A percentile compares a stretch with the other conserved stretches of the same genome.
phyloP scores from a whole-genome alignment of 1,140 invertebrate species.

The Drosophila pectinifera region DNA sequence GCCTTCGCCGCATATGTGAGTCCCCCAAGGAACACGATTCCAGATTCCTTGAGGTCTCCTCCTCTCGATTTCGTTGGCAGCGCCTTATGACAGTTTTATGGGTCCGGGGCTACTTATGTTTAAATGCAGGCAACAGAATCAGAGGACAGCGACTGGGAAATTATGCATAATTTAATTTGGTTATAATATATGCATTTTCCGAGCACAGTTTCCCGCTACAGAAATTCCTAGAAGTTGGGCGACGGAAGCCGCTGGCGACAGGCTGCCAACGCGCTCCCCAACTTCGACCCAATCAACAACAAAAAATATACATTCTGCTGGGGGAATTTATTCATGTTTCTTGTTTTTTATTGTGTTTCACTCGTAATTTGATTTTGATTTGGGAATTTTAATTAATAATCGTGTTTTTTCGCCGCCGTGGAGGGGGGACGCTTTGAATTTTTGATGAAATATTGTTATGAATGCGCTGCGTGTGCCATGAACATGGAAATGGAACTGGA shows the following conservation, averaged over 20 bases:
- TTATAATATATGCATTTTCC: conserved; percentile 75
- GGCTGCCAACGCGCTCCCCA: conserved; percentile 37
- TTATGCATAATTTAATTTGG: conserved; percentile 75
- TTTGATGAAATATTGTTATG: conserved; percentile 60
- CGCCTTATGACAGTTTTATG: conserved; percentile 78
- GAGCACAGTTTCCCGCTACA: conserved; percentile 46
- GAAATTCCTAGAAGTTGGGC: conserved; percentile 63
- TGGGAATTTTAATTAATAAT: conserved; percentile 78
- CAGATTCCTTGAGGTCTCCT: conserved; percentile 33
- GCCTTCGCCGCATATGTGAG: conserved; percentile 25
- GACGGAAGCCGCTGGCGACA: conserved; percentile 71
- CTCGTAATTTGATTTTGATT: conserved; percentile 79
- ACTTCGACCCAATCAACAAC: conserved; percentile 4
- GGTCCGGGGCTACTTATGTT: conserved; percentile 51
- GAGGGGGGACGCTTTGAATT: conserved; percentile 40
- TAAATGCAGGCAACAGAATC: conserved; percentile 58
- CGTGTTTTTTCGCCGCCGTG: conserved; percentile 36
- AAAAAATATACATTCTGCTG: conserved; percentile 14
- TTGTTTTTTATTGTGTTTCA: conserved; percentile 57
- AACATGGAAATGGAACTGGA: conserved; percentile 52
- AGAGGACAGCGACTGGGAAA: conserved; percentile 46
- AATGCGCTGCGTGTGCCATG: conserved; percentile 27
- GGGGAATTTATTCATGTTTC: conserved; percentile 65
- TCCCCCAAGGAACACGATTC: conserved; percentile 36
- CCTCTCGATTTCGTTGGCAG: conserved; percentile 51